Evolutionary conservation across 2,888 invertebrate species (phyloP).

Genomic region (Gnatocerus cornutus): DNA sequence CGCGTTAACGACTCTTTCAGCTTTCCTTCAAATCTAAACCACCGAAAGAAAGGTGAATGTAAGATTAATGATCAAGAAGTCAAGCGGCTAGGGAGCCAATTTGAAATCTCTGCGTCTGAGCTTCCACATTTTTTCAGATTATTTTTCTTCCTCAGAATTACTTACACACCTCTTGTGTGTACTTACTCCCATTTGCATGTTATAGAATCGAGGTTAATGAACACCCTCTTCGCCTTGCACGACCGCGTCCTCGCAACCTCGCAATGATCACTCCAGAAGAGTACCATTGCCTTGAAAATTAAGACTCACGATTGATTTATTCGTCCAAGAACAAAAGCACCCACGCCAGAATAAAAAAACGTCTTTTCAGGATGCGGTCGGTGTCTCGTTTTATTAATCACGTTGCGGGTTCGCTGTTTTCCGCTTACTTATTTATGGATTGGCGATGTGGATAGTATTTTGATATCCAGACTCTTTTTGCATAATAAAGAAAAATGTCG

Average conservation of each 20-base stretch:
- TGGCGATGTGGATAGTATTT: conserved; percentile 8
- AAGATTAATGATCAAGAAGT: no score
- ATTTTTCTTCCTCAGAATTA: not conserved
- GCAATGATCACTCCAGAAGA: conserved; percentile 7
- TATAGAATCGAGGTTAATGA: conserved; percentile 8
- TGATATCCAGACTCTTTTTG: not conserved
- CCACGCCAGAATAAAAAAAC: not conserved
- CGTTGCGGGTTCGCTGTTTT: conserved; percentile 4
- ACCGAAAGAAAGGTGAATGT: no score
- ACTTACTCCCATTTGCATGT: conserved; percentile 5
- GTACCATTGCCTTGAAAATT: no score
- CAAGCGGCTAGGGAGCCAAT: no score
- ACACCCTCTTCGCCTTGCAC: not conserved
- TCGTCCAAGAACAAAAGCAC: not conserved
- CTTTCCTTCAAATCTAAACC: no score
- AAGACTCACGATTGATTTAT: conserved; percentile 24
- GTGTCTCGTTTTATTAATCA: conserved; percentile 2
- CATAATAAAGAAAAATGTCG: conserved; percentile 9
- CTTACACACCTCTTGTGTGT: not conserved
- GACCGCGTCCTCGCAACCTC: not conserved
- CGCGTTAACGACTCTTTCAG: no score
- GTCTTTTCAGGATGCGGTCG: not conserved
- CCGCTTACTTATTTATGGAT: conserved; percentile 14
- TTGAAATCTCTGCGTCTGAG: no score
- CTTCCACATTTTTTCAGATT: not conserved